Percentiles rank a stretch among this genome's conserved stretches.
Evolutionary conservation across 2,888 invertebrate genomes (phyloP).

Genomic region (Dendrolimus pini): DNA sequence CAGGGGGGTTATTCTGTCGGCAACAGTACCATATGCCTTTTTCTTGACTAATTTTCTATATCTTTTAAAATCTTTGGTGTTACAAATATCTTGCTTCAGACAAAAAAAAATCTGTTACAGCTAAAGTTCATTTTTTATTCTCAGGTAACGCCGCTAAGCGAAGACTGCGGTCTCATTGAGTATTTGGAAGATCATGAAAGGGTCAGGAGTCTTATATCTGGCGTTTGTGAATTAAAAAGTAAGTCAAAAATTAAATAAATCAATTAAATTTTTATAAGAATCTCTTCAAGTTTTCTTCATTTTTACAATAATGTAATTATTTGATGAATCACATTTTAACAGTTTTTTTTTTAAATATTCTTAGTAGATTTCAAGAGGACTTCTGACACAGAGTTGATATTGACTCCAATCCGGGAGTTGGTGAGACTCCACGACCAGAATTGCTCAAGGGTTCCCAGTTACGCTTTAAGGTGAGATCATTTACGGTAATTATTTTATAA

Average conservation of each 20-base stretch:
- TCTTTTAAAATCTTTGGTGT: background rate
- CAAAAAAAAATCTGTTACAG: too few relatives aligned
- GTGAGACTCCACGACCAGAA: background rate
- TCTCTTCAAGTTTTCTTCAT: too few relatives aligned
- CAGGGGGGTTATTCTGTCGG: too few relatives aligned
- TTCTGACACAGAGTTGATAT: background rate
- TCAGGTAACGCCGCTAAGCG: slow-evolving; percentile 47
- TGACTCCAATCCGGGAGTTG: background rate
- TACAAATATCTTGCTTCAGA: too few relatives aligned
- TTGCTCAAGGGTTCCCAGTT: background rate
- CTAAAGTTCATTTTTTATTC: too few relatives aligned
- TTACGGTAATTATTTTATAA: too few relatives aligned
- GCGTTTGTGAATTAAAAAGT: slow-evolving; percentile 28
- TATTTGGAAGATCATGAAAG: slow-evolving; percentile 42
- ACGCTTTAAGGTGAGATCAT: background rate
- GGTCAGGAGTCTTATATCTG: slow-evolving; percentile 29
- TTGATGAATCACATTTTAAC: background rate
- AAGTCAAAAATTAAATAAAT: slow-evolving; percentile 6
- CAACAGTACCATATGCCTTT: too few relatives aligned
- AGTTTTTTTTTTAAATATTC: background rate
- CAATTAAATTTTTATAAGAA: too few relatives aligned
- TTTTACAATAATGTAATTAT: background rate
- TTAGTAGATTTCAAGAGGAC: background rate
- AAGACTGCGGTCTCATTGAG: slow-evolving; percentile 49
- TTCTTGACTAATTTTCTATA: too few relatives aligned